Conservation (phyloP, 1,140 invertebrate genomes). For the Macrotrachela quadricornifera region DNA sequence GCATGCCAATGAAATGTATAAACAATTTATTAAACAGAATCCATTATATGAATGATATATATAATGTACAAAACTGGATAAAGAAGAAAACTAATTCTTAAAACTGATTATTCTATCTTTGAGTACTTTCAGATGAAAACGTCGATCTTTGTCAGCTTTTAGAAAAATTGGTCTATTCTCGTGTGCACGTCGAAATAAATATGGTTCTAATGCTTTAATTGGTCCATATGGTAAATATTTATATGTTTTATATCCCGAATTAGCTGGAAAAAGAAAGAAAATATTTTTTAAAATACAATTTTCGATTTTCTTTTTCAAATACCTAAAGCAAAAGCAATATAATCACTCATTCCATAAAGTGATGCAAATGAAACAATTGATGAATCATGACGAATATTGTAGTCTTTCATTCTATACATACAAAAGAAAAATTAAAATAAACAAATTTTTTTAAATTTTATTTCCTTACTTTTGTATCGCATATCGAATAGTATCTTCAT, state of each 20-base stretch:
- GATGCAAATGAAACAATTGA: conserved; percentile 92
- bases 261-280: too few relatives aligned
- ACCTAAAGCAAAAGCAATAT: conserved; percentile 84
- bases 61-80: too few relatives aligned
- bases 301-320: too few relatives aligned
- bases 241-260: conserved; percentile 85
- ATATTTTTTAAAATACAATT: too few relatives aligned
- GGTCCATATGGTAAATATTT: conserved; percentile 97
- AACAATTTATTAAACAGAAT: too few relatives aligned
- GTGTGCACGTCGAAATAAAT: conserved; percentile 72
- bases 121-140: conserved; percentile 30
- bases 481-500: conserved; percentile 84
- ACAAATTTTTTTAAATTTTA: too few relatives aligned
- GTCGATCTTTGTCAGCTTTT: conserved; percentile 34
- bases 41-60: too few relatives aligned
- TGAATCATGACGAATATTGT: conserved; percentile 62
- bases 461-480: conserved; percentile 76
- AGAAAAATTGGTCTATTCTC: conserved; percentile 51
- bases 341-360: conserved; percentile 92
- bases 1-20: too few relatives aligned
- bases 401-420: conserved; percentile 76
- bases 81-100: too few relatives aligned
- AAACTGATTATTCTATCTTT: conserved; percentile 14
- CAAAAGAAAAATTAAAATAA: too few relatives aligned
- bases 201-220: conserved; percentile 83